Evolutionary conservation across 1,140 invertebrate species (phyloP), one percentile per base, ranked within the genome.

Genomic region (Patella vulgata): DNA sequence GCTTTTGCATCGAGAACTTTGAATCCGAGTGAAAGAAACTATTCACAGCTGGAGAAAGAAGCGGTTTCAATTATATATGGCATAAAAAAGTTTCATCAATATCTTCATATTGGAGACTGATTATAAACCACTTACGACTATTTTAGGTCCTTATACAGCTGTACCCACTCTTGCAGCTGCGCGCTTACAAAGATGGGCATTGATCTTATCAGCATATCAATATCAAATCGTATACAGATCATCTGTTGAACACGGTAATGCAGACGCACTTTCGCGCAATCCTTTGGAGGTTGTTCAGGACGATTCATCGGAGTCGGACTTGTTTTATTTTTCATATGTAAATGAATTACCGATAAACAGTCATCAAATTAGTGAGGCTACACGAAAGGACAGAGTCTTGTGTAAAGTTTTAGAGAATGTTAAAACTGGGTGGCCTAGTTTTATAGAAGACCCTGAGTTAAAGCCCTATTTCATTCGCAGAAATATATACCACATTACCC

Each of bases 41-140:
- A 81, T 61, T 58, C 82, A 8, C 76, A 81, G 61, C 86, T 85
- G 25, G 84, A 87, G 63, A 86, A 84, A 52, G 83, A 87, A 69
- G 63, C 78, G 9, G 65, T 84, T 30, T 78, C 58, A 6, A 81
- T 88, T n/a, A 63, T 87, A 2, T 88, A 81, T 72, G 83, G 81
- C 3, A 73, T 88, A 5, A 75, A 80, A 47, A 84, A 84, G 69
- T 88, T 87, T 71, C 76, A 85, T 28, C 68, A 85, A 43, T 88
- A 85, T 66, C 48, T 87, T 6, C 83, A 68, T 42, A n/a, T 53
- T 81, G 5, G 8, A 42, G 14, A 81, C 75, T 12, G 79, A 83
- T 54, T 74, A 83, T 46, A 71, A 80, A 62, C 80, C 80, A 4
- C 54, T 83, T 33, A 21, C 68, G 46, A 61, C 42, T 28, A 59